Conservation (phyloP, 1,140 invertebrate species). For the Drosophila ohnishii region DNA sequence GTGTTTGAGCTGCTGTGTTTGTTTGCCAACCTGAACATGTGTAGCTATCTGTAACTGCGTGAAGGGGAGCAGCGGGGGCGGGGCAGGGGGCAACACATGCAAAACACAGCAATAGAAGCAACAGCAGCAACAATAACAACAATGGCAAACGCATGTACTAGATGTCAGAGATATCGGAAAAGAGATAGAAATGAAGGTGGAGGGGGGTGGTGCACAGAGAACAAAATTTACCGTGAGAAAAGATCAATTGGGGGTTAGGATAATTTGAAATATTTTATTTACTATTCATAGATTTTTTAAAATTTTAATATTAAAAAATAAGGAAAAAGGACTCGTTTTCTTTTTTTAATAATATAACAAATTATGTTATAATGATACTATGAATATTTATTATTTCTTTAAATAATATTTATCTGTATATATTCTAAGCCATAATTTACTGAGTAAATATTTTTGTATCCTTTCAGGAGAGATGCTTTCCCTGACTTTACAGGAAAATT, state of each 20-base stretch:
- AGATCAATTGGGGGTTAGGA: not conserved
- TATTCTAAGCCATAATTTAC: too few species aligned
- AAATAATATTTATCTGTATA: too few species aligned
- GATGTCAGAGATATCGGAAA: conserved; percentile 67
- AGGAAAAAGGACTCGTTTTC: too few species aligned
- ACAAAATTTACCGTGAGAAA: not conserved
- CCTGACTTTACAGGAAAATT: too few species aligned
- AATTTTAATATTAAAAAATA: too few species aligned
- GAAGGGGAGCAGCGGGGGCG: not conserved
- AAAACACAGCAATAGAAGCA: conserved; percentile 67
- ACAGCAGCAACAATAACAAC: conserved; percentile 26
- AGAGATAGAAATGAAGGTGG: not conserved
- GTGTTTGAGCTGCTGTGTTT: conserved; percentile 21
- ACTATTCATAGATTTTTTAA: not conserved
- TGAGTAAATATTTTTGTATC: too few species aligned
- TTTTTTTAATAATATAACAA: too few species aligned
- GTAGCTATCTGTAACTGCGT: conserved; percentile 69
- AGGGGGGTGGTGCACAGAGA: conserved; percentile 3
- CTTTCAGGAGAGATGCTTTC: too few species aligned
- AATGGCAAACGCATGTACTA: conserved; percentile 48
- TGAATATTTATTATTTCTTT: too few species aligned
- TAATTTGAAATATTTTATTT: not conserved
- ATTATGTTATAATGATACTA: too few species aligned
- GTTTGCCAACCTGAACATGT: conserved; percentile 78
- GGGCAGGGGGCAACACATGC: conserved; percentile 50